phyloP scores from a whole-genome alignment of 2,888 invertebrate genomes.

The Lycophotia porphyrea region DNA sequence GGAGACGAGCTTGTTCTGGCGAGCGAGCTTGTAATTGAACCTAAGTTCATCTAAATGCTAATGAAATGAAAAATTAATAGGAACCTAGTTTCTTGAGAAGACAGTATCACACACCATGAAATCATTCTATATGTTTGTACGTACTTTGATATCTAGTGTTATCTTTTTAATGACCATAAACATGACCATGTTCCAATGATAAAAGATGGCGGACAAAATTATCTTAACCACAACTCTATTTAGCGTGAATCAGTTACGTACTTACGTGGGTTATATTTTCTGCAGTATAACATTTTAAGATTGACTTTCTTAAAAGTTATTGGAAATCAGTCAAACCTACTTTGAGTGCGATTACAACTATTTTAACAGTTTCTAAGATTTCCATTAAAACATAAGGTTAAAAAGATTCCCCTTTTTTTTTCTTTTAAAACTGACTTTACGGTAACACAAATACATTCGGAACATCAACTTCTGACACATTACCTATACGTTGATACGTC shows the following conservation, averaged over 20 bases:
- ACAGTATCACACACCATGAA: conserved; percentile 1
- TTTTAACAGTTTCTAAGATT: neutral
- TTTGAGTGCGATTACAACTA: neutral
- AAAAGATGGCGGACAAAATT: conserved; percentile 11
- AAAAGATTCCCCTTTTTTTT: neutral
- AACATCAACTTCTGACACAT: neutral
- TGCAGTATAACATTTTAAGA: neutral
- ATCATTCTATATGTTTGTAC: neutral
- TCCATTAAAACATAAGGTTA: neutral
- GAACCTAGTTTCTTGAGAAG: conserved; percentile 5
- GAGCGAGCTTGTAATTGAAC: conserved; percentile 60
- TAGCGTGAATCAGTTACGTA: neutral
- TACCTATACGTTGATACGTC: neutral
- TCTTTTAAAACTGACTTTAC: neutral
- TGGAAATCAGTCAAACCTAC: neutral
- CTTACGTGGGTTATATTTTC: neutral
- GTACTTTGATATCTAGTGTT: neutral
- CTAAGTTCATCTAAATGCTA: conserved; percentile 64
- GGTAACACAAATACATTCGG: neutral
- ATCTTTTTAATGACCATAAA: conserved; percentile 29
- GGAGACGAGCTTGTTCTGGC: conserved; percentile 73
- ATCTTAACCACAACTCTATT: conserved; percentile 14
- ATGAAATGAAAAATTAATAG: conserved; percentile 49
- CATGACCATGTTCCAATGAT: conserved; percentile 1
- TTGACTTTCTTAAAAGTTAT: neutral